A percentile compares a stretch with the other conserved stretches of the same genome.
Evolutionary conservation across 2,888 invertebrate species (phyloP).

Genomic region (Ectobius pallidus): DNA sequence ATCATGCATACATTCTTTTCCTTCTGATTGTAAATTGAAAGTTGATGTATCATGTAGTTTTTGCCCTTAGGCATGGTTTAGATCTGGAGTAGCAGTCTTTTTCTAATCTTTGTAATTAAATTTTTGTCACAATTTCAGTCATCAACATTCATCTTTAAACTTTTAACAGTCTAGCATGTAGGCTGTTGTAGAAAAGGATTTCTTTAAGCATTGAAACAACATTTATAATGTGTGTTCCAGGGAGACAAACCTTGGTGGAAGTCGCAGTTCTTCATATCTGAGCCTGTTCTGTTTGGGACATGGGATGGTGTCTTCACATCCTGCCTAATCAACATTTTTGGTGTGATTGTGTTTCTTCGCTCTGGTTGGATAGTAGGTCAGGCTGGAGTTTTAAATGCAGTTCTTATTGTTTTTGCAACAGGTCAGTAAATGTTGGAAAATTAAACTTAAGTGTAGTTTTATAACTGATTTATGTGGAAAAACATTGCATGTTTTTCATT

Average conservation of each 20-base stretch:
- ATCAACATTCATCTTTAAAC: too few relatives aligned
- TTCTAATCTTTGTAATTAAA: too few relatives aligned
- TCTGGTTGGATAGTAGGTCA: slow-evolving; percentile 98
- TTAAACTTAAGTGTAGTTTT: slow-evolving; percentile 24
- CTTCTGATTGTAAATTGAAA: too few relatives aligned
- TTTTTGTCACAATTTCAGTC: too few relatives aligned
- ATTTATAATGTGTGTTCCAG: slow-evolving; percentile 54
- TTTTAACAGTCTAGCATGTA: too few relatives aligned
- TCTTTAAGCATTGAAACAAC: slow-evolving; percentile 18
- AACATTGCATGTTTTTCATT: too few relatives aligned
- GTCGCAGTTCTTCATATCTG: slow-evolving; percentile 94
- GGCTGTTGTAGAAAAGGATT: too few relatives aligned
- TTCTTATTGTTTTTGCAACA: slow-evolving; percentile 80
- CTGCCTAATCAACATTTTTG: slow-evolving; percentile 96
- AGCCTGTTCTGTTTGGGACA: slow-evolving; percentile 94
- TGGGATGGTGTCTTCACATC: slow-evolving; percentile 99
- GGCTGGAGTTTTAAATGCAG: slow-evolving; percentile 81
- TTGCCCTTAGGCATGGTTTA: too few relatives aligned
- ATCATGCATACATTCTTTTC: too few relatives aligned
- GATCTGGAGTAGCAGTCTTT: too few relatives aligned
- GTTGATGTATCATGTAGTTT: too few relatives aligned
- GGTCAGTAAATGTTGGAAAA: too few relatives aligned
- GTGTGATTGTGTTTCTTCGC: slow-evolving; percentile 94
- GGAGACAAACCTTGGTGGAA: slow-evolving; percentile 93
- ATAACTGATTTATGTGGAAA: not conserved